Percentiles rank a stretch among this genome's conserved stretches.
Conservation (phyloP, 2,113 vertebrate genomes). For the Oreochromis spilurus region DNA sequence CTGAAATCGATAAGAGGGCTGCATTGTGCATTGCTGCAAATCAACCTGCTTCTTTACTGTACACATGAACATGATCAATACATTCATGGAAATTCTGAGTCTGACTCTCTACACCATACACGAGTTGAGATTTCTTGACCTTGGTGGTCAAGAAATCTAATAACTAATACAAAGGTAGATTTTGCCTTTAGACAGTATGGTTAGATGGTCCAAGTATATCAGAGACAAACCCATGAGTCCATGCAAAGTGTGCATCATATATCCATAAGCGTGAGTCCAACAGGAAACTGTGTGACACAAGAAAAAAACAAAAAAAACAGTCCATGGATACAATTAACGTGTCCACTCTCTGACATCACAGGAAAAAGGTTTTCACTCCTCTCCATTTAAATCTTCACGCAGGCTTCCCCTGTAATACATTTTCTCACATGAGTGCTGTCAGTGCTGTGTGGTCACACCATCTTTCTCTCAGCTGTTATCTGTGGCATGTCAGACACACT, state of each 20-base stretch:
- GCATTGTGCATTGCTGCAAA: background rate
- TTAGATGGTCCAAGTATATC: background rate
- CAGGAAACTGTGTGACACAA: background rate
- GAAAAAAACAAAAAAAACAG: background rate
- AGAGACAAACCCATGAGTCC: background rate
- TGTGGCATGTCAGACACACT: background rate
- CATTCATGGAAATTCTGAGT: background rate
- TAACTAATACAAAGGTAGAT: background rate
- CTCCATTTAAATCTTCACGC: background rate
- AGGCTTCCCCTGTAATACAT: background rate
- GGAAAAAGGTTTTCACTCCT: background rate
- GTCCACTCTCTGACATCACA: background rate
- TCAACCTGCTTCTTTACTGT: background rate
- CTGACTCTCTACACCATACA: background rate
- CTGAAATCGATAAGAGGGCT: background rate
- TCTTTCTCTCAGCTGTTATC: conserved; percentile 12
- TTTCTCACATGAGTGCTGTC: background rate
- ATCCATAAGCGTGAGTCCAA: background rate
- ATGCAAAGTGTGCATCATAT: background rate
- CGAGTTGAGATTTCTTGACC: background rate
- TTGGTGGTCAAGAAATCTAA: background rate
- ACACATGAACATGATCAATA: background rate
- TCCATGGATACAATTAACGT: background rate
- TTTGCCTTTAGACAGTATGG: background rate
- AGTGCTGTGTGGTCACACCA: background rate